phyloP scores from a whole-genome alignment of 1,140 invertebrate genomes.

The Dufourea novaeangliae region DNA sequence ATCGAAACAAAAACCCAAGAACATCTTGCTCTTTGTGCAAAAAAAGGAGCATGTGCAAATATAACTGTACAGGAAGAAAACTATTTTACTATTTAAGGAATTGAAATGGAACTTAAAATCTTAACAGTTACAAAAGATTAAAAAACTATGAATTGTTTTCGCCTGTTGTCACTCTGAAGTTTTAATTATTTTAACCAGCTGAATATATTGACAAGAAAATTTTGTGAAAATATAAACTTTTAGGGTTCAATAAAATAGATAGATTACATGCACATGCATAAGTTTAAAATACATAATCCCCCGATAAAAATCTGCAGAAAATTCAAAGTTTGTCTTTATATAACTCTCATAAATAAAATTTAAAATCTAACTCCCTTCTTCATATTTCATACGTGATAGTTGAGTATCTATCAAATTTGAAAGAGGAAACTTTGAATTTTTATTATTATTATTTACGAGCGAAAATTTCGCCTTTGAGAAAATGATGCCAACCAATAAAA shows the following conservation, averaged over 20 bases:
- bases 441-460: neutral
- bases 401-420: neutral
- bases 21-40: neutral
- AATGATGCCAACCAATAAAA: neutral
- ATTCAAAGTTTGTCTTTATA: neutral
- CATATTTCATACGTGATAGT: no score
- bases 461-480: neutral
- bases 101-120: neutral
- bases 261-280: slow-evolving; percentile 33
- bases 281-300: neutral
- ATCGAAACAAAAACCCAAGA: neutral
- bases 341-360: neutral
- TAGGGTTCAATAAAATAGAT: neutral
- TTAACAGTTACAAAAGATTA: neutral
- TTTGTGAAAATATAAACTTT: neutral
- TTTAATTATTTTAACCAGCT: neutral
- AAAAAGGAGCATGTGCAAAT: neutral
- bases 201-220: no score
- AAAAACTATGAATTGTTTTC: neutral
- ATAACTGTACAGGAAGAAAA: neutral
- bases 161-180: neutral
- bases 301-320: neutral
- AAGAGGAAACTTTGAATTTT: neutral
- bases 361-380: no score
- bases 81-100: neutral